phyloP scores from a whole-genome alignment of 2,888 invertebrate genomes.

The Nomada flava region DNA sequence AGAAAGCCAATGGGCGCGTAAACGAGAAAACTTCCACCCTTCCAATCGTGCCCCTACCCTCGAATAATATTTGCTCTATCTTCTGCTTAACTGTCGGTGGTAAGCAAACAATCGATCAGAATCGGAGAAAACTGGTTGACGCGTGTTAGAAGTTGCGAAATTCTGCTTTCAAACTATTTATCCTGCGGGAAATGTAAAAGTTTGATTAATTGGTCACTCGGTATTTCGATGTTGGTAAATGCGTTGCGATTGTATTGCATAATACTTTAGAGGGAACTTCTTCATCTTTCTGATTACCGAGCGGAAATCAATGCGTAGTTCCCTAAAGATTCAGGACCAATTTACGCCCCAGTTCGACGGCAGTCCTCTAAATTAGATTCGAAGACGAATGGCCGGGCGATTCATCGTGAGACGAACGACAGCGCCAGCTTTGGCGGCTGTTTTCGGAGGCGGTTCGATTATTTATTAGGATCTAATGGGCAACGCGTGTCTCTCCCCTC shows the following conservation, averaged over 20 bases:
- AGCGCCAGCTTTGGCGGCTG: constrained; percentile 35
- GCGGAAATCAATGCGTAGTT: not conserved
- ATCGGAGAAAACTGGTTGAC: constrained; percentile 24
- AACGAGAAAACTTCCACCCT: constrained; percentile 37
- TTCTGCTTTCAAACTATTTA: too few relatives aligned
- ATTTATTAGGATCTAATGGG: constrained; percentile 65
- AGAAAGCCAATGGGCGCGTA: constrained; percentile 13
- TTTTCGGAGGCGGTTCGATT: constrained; percentile 72
- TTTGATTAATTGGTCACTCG: too few relatives aligned
- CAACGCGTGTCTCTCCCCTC: constrained; percentile 44
- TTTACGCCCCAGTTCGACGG: not conserved
- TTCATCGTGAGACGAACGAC: constrained; percentile 18
- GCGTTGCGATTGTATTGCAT: too few relatives aligned
- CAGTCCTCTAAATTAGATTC: constrained; percentile 15
- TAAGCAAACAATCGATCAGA: constrained; percentile 32
- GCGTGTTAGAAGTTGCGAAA: not conserved
- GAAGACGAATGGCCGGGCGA: constrained; percentile 23
- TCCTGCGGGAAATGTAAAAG: too few relatives aligned
- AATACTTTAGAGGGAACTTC: too few relatives aligned
- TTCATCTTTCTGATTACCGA: too few relatives aligned
- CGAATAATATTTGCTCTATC: constrained; percentile 46
- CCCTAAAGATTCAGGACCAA: constrained; percentile 1
- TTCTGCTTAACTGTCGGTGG: not conserved
- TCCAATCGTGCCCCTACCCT: constrained; percentile 25
- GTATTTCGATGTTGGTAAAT: too few relatives aligned